Conservation (phyloP, 2,888 invertebrate genomes). For the Nomada ruficornis region DNA sequence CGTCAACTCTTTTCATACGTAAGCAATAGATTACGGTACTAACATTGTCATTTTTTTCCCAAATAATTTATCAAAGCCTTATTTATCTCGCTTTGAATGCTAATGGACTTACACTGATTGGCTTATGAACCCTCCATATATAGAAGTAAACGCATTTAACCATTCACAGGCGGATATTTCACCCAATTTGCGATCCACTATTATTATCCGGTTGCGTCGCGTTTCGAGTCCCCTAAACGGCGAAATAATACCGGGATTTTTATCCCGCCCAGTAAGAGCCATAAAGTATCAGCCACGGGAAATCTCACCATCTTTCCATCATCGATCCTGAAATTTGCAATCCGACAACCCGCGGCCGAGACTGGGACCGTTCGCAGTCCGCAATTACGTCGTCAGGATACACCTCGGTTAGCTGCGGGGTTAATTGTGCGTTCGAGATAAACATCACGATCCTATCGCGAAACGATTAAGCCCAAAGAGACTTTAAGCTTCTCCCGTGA, state of each 20-base stretch:
- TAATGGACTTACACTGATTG: not conserved
- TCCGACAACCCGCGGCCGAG: conserved; percentile 1
- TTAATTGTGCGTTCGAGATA: conserved; percentile 66
- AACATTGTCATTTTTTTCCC: too few relatives aligned
- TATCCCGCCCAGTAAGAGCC: not conserved
- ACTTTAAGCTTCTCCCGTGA: conserved; percentile 58
- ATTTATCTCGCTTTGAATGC: too few relatives aligned
- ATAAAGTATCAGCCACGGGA: conserved; percentile 11
- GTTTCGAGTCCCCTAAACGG: not conserved
- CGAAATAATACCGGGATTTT: not conserved
- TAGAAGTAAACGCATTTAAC: not conserved
- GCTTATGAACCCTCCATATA: not conserved
- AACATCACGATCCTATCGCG: conserved; percentile 62
- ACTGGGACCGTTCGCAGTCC: not conserved
- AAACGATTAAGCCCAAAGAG: conserved; percentile 58
- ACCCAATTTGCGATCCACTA: not conserved
- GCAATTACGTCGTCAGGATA: conserved; percentile 50
- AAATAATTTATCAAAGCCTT: too few relatives aligned
- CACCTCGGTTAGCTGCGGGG: conserved; percentile 46
- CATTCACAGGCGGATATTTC: conserved; percentile 27
- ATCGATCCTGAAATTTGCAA: conserved; percentile 44
- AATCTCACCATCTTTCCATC: conserved; percentile 1
- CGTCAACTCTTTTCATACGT: too few relatives aligned
- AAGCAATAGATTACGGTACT: too few relatives aligned
- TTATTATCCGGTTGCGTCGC: conserved; percentile 18